A percentile compares a stretch with the other conserved stretches of the same genome.
Conservation (phyloP, 2,888 invertebrate species). For the Gastrophysa polygoni region DNA sequence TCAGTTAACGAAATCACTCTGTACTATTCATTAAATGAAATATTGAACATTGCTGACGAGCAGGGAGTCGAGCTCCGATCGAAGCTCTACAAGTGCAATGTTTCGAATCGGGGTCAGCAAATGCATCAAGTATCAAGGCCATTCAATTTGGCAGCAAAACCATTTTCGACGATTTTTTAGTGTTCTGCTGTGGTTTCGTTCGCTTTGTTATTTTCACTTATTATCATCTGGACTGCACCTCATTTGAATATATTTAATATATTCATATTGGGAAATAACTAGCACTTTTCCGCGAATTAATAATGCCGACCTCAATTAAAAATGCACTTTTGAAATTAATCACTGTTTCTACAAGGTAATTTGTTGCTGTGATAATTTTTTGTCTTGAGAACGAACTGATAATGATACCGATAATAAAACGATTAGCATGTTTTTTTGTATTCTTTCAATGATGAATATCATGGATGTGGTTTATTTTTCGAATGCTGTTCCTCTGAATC, state of each 20-base stretch:
- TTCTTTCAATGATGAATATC: too few species aligned
- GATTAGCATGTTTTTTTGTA: too few species aligned
- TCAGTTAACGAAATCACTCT: too few species aligned
- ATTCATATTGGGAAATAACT: neutral
- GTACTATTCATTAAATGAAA: neutral
- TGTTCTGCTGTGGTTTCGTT: slow-evolving; percentile 19
- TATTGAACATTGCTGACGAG: slow-evolving; percentile 18
- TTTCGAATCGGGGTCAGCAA: slow-evolving; percentile 58
- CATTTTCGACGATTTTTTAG: slow-evolving; percentile 32
- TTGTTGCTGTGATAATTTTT: too few species aligned
- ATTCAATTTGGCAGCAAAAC: slow-evolving; percentile 49
- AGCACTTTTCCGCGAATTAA: slow-evolving; percentile 14
- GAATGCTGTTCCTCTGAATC: too few species aligned
- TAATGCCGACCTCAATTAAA: slow-evolving; percentile 20
- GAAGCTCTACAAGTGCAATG: slow-evolving; percentile 54
- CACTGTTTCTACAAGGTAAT: slow-evolving; percentile 5
- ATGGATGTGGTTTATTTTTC: too few species aligned
- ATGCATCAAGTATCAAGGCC: slow-evolving; percentile 56
- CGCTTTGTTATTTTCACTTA: slow-evolving; percentile 22
- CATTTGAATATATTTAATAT: slow-evolving; percentile 4
- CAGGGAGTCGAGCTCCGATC: slow-evolving; percentile 14
- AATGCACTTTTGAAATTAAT: slow-evolving; percentile 23
- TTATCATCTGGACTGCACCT: slow-evolving; percentile 17
- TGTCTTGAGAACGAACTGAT: neutral
- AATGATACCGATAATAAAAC: too few species aligned